Evolutionary conservation across 1,140 invertebrate genomes (phyloP).

Genomic region (Colletes gigas): DNA sequence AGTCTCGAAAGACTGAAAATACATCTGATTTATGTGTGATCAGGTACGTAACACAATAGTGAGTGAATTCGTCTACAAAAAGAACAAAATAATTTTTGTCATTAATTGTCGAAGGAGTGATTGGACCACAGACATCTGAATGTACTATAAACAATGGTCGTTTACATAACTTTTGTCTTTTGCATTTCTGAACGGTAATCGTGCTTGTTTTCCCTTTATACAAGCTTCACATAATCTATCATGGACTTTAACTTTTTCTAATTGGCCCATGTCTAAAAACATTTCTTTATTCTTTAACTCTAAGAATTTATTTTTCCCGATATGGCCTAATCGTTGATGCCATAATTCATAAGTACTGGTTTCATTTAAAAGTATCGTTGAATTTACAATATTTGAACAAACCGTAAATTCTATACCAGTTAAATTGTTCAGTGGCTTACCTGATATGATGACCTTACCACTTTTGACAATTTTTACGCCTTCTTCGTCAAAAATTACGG

Average conservation of each 20-base stretch:
- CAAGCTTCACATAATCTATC: conserved; percentile 76
- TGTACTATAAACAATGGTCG: conserved; percentile 61
- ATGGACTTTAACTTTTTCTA: conserved; percentile 65
- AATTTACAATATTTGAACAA: too few species aligned
- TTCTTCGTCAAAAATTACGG: conserved; percentile 59
- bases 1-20: conserved; percentile 34
- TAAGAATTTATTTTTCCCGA: conserved; percentile 70
- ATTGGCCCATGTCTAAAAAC: conserved; percentile 7
- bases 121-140: conserved; percentile 57
- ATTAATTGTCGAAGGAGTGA: conserved; percentile 56
- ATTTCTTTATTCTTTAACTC: conserved; percentile 70
- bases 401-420: neutral
- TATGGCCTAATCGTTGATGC: conserved; percentile 70
- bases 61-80: conserved; percentile 49
- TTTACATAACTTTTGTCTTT: conserved; percentile 51
- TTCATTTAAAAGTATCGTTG: too few species aligned
- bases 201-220: conserved; percentile 77
- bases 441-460: conserved; percentile 19
- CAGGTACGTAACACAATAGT: conserved; percentile 48
- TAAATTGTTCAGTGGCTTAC: conserved; percentile 7
- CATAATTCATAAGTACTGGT: neutral
- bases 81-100: conserved; percentile 54
- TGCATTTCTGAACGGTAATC: conserved; percentile 68
- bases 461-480: conserved; percentile 65
- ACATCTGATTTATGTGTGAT: conserved; percentile 45